Evolutionary conservation across 2,797 vertebrate species (phyloP).

Genomic region (Cuniculus paca): DNA sequence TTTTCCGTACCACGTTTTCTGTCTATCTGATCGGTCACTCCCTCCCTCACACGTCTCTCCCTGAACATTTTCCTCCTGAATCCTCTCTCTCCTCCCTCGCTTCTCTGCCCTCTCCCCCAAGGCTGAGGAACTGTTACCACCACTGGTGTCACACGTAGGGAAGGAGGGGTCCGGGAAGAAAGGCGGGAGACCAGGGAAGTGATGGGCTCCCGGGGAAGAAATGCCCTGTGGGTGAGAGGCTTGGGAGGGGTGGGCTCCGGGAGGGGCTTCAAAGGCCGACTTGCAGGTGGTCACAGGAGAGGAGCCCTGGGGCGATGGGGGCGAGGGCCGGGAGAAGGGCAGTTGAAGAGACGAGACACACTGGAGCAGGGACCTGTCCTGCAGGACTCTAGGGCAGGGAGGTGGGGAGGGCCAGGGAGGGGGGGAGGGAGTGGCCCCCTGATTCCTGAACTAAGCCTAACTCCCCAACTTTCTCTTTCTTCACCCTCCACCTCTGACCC

Average conservation of each 20-base stretch:
- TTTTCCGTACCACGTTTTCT: conserved; percentile 85
- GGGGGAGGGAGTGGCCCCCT: neutral
- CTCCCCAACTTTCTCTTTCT: conserved; percentile 65
- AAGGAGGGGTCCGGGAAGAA: neutral
- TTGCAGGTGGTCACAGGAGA: neutral
- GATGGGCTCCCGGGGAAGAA: too few species aligned
- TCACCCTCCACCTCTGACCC: conserved; percentile 83
- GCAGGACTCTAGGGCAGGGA: neutral
- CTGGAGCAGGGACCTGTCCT: neutral
- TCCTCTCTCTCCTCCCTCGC: conserved; percentile 69
- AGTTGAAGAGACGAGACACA: neutral
- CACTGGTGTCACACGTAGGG: neutral
- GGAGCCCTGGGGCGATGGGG: neutral
- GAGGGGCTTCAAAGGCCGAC: neutral
- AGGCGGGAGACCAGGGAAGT: too few species aligned
- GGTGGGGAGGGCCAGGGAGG: neutral
- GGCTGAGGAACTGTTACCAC: neutral
- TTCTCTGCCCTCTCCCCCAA: conserved; percentile 63
- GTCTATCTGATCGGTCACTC: conserved; percentile 83
- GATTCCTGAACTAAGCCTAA: conserved; percentile 63
- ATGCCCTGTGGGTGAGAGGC: neutral
- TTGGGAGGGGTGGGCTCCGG: neutral
- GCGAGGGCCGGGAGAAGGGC: neutral
- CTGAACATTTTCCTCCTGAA: conserved; percentile 48
- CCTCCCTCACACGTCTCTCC: conserved; percentile 72